Base-by-base conservation (phyloP, 2,888 invertebrate species). In the Notodonta dromedarius region DNA sequence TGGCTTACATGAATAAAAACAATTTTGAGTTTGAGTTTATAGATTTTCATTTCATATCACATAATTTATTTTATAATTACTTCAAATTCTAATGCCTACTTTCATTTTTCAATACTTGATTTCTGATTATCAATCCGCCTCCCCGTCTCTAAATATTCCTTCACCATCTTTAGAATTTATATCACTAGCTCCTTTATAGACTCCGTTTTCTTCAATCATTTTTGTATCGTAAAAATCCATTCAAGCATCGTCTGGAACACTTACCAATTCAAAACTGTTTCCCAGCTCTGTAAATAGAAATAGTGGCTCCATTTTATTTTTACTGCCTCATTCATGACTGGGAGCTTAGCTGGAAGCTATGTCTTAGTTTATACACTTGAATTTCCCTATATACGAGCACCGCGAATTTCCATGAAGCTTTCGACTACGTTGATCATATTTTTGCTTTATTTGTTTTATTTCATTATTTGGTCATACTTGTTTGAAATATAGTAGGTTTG, bases 371-470 rank as follows among this genome's bases (percentile, higher is more conserved):
- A 83, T 84, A 82, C 74, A 76, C 65, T 73, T 74, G 78, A 78
- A 86, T 86, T 86, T 85, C 83, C 84, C 76, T 83, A 83, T 77
- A 84, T 84, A 86, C 78, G 81, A 84, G 78, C 70, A 76, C 68
- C 69, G 72, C 67, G 67, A 67, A 67, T 66, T 70, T 69, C 63
- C 59, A 64, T 63, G 64, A 73, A 71, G 67, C 58, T 60, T 56
- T 56, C 24, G 12, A 56, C 44, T 2, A 1, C 24, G 24, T 44
- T 56, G 24, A 44, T 56, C 11, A 56, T 56, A 56, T 56, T 24
- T 56, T 55, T 24, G 54, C 13, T 54, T 54, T 56, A 56, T 56
- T 24, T 56, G n/a, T 8, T 55, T 24, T 56, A 56, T 44, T 24
- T 56, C 3, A 40, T 24, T 1, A n/a, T 35, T 39, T 53, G 4